These are phyloP conservation scores for Tragulus kanchil DNA, from an alignment of 2,113 vertebrate species.

Conservation along the genomic window DNA sequence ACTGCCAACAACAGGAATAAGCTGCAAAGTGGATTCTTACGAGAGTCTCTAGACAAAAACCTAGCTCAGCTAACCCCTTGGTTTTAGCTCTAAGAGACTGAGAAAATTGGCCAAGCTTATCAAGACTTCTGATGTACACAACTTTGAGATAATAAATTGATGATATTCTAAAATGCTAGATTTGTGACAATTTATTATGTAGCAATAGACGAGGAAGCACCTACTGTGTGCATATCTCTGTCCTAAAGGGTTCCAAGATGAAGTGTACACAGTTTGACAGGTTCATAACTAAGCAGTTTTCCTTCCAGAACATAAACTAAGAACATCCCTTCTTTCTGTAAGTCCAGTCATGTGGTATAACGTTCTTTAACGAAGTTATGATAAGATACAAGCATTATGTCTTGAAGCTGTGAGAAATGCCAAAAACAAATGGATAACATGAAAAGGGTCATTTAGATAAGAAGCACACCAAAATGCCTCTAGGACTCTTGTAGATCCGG, in stretches of 20 bases:
- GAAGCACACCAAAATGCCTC: not conserved
- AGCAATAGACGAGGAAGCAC: not conserved
- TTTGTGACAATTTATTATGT: not conserved
- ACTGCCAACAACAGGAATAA: not conserved
- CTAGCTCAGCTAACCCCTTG: not conserved
- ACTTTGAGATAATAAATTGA: not conserved
- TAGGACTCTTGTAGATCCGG: not conserved
- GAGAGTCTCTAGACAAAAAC: not conserved
- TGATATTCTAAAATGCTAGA: not conserved
- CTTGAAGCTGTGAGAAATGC: not conserved
- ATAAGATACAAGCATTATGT: not conserved
- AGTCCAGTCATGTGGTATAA: not conserved
- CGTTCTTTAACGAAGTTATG: not conserved
- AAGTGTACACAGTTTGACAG: not conserved
- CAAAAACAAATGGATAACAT: not conserved
- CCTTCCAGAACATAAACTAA: not conserved
- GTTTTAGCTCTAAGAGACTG: not conserved
- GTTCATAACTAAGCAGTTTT: not conserved
- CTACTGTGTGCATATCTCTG: not conserved
- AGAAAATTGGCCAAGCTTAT: not conserved
- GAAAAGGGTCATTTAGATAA: not conserved
- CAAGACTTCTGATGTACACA: not conserved
- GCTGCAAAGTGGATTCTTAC: not conserved
- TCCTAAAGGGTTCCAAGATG: not conserved
- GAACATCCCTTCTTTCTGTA: not conserved